phyloP scores from a whole-genome alignment of 2,797 vertebrate genomes.

The Protonibea diacanthus region DNA sequence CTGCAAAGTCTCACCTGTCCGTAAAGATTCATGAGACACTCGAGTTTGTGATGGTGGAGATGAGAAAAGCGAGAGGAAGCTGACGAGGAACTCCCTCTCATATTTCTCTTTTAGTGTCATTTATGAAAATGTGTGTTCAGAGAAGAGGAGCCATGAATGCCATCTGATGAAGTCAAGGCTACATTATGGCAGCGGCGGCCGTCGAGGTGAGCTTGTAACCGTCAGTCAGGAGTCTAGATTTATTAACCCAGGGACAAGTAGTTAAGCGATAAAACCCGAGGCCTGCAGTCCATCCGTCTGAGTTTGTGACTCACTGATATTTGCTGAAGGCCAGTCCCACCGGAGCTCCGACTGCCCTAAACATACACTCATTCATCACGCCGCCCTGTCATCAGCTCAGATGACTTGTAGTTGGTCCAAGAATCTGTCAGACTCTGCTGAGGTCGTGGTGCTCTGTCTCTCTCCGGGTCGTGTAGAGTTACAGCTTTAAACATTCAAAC shows the following conservation, averaged over 20 bases:
- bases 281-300: constrained; percentile 58
- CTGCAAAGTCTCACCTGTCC: constrained; percentile 1
- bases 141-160: constrained; percentile 37
- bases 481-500: not conserved
- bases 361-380: constrained; percentile 53
- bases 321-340: constrained; percentile 58
- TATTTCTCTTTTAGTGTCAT: constrained; percentile 66
- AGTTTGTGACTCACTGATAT: constrained; percentile 62
- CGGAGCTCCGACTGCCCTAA: constrained; percentile 37
- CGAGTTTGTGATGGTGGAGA: constrained; percentile 14
- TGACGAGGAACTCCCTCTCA: constrained; percentile 22
- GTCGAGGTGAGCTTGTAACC: constrained; percentile 16
- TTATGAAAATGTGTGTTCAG: constrained; percentile 63
- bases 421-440: constrained; percentile 19
- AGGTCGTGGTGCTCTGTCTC: constrained; percentile 26
- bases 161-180: constrained; percentile 56
- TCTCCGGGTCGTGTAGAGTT: not conserved
- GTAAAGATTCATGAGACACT: constrained; percentile 28
- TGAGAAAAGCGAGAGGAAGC: constrained; percentile 41
- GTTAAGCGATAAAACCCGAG: constrained; percentile 66
- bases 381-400: constrained; percentile 33
- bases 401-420: constrained; percentile 28
- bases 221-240: constrained; percentile 63
- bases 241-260: constrained; percentile 57
- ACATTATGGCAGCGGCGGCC: not conserved